Percentiles rank a stretch among this genome's conserved stretches.
These are phyloP conservation scores for Laspeyria flexula DNA, from an alignment of 2,888 invertebrate genomes.

Conservation along the genomic window DNA sequence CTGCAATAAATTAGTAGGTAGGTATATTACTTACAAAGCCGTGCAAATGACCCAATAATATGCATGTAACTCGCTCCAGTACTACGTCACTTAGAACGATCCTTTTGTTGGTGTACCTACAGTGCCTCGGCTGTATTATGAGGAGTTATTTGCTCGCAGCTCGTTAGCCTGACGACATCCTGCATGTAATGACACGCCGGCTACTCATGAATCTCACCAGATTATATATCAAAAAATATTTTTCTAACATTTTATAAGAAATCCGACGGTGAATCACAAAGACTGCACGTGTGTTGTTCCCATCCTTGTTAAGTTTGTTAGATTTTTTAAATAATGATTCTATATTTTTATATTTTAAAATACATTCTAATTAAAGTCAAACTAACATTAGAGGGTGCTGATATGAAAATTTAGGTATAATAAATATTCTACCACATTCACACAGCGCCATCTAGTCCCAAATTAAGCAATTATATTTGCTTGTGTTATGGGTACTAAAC, in stretches of 20 bases:
- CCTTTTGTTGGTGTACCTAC: constrained; percentile 32
- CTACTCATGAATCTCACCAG: constrained; percentile 54
- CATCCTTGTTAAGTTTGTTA: not conserved
- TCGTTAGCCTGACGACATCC: constrained; percentile 73
- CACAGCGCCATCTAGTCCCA: too few species aligned
- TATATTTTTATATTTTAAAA: not conserved
- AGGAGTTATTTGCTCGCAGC: constrained; percentile 73
- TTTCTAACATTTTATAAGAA: constrained; percentile 30
- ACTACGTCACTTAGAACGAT: constrained; percentile 28
- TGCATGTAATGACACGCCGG: constrained; percentile 65
- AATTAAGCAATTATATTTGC: too few species aligned
- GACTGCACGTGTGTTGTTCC: constrained; percentile 5
- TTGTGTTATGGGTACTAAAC: too few species aligned
- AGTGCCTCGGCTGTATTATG: constrained; percentile 48
- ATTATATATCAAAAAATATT: constrained; percentile 52
- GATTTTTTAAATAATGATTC: not conserved
- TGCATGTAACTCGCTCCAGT: constrained; percentile 32
- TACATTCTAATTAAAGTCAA: too few species aligned
- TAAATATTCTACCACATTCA: too few species aligned
- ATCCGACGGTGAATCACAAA: constrained; percentile 13
- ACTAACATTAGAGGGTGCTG: too few species aligned
- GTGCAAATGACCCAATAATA: not conserved
- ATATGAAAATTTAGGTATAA: too few species aligned
- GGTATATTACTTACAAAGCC: too few species aligned
- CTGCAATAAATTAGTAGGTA: too few species aligned